Base-by-base conservation (phyloP, 1,140 invertebrate species). In the Octopus bimaculoides region DNA sequence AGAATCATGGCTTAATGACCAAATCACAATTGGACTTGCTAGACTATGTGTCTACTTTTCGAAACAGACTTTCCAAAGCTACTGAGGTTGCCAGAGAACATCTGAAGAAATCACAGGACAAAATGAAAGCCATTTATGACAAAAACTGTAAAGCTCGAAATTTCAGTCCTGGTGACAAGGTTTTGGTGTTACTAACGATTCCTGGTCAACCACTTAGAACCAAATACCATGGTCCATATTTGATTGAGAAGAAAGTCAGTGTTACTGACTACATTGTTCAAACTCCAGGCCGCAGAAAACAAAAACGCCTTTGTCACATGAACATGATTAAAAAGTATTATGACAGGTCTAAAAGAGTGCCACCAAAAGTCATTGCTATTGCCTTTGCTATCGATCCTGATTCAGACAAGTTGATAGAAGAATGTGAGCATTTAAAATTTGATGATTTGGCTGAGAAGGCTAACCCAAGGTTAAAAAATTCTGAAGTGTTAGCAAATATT, bases 311-410 rank as follows among this genome's bases (percentile, higher is more conserved):
- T 5, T 82, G 78, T 78, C 83, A 81, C 75, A 54, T 81, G 9
- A 82, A 83, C 54, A 77, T 84, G 81, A 20, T 84, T 7, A 82
- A 82, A 78, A 14, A 74, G 9, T 83, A 82, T 78, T 52, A 74
- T 76, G 80, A 78, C 14, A 53, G 80, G 52, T 52, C 4, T 54
- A 55, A 74, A 20, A 12, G 4, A 5, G 10, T 54, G 73, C 17
- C 17, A 26, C 12, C 26, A 41, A 41, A 17, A 41, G 74, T 75
- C 12, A 41, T 12, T 26, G 26, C 26, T 12, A 12, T 10, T 12
- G 26, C 12, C 26, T 2, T n/a, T 14, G 3, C 12, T 17, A 12
- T 52, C 4, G 41, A 41, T 41, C 26, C 1, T 75, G 4, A 76
- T 76, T 10, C 26, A 20, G 6, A 53, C 8, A 74, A 80, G 9